Base-by-base conservation (phyloP, 2,113 vertebrate genomes). In the Aix galericulata region DNA sequence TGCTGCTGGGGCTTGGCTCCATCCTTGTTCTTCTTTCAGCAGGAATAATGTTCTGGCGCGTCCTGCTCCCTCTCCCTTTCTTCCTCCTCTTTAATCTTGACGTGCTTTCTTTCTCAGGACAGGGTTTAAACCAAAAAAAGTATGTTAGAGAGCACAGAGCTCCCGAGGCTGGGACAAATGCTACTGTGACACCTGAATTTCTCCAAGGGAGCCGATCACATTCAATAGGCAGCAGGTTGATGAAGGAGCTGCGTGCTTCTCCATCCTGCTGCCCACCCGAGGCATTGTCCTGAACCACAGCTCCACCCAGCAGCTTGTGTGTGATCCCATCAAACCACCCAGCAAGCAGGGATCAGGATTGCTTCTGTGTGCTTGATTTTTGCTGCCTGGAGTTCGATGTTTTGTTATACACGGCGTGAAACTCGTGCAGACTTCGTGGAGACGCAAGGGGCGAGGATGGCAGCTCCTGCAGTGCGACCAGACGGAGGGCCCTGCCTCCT, bases 381-480 rank as follows among this genome's bases (percentile, higher is more conserved):
- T 78, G 55, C 27, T 93, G 60, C 69, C 36, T 67, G 23, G 42
- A 85, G 27, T 85, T 87, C 34, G 48, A 17, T 79, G 46, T 59
- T 63, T 40, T n/a, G n/a, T n/a, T 67, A 2, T 40, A 17, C 11
- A 58, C 17, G 56, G 56, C 11, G 3, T 62, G 62, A 90, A 86
- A 53, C 27, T 77, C 13, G 2, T 9, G 22, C 22, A 48, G 44
- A 21, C 23, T 59, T 34, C 11, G 32, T 29, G 48, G 14, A 0
- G 1, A 14, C 11, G 26, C 38, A 50, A 17, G 22, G 34, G 3
- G 2, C 10, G 3, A 2, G 17, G 44, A 0, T 1, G 71, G 74
- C 26, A 62, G 38, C 44, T 93, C 29, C 60, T 52, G 68, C 50
- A 64, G 38, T 31, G 44, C 14, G 8, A 17, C 8, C 29, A 53